Evolutionary conservation across 2,113 vertebrate species (phyloP).

Genomic region (Ondatra zibethicus): DNA sequence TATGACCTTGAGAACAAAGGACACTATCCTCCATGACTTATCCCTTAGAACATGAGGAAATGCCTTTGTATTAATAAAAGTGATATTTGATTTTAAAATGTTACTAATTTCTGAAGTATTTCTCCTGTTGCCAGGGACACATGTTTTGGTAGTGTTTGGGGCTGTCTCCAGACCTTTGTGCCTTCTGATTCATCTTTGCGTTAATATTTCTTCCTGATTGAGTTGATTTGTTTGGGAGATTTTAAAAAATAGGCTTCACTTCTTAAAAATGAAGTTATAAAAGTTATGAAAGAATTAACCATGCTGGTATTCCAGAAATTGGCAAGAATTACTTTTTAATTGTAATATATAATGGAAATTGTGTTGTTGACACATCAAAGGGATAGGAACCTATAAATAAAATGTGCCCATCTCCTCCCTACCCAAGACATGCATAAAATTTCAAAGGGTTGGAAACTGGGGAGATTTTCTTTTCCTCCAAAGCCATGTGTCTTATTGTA

Average conservation of each 20-base stretch:
- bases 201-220: slow-evolving; percentile 14
- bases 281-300: slow-evolving; percentile 56
- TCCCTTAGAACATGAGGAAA: not conserved
- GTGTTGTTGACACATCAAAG: slow-evolving; percentile 62
- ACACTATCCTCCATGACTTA: accelerated
- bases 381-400: slow-evolving; percentile 49
- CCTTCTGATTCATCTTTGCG: slow-evolving; percentile 2
- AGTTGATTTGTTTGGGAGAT: slow-evolving; percentile 37
- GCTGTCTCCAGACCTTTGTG: not conserved
- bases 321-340: slow-evolving; percentile 49
- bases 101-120: not conserved
- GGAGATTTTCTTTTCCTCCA: slow-evolving; percentile 42
- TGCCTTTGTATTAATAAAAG: not conserved
- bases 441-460: slow-evolving; percentile 61
- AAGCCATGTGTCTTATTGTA: slow-evolving; percentile 43
- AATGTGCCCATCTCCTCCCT: slow-evolving; percentile 19
- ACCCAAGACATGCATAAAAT: not conserved
- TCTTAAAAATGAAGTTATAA: slow-evolving; percentile 52
- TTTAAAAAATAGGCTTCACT: not conserved
- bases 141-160: not conserved
- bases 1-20: too few relatives aligned
- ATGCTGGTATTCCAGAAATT: slow-evolving; percentile 47
- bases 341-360: slow-evolving; percentile 52
- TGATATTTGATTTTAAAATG: not conserved
- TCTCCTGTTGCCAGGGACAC: not conserved